Conservation (phyloP, 2,113 vertebrate species). For the Alaudala cheleensis region DNA sequence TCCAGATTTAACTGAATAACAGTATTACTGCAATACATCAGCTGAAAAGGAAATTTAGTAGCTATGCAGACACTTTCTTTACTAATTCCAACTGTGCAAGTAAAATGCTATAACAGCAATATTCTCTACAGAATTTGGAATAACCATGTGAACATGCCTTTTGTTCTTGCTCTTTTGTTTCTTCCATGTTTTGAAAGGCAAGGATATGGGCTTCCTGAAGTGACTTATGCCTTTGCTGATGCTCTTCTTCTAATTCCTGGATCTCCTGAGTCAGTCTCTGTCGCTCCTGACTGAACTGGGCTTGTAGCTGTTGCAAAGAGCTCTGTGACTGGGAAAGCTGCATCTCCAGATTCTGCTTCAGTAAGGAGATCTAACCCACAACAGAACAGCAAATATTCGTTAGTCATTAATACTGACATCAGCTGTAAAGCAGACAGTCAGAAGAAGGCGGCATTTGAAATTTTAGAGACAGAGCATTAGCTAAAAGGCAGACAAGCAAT, state of each 20-base stretch:
- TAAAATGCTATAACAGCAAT: not conserved
- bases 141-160: conserved; percentile 74
- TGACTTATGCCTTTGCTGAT: conserved; percentile 89
- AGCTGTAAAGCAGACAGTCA: not conserved
- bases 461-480: not conserved
- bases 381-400: conserved; percentile 38
- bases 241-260: conserved; percentile 91
- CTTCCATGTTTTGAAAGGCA: conserved; percentile 90
- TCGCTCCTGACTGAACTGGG: conserved; percentile 93
- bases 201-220: conserved; percentile 91
- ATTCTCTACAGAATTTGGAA: not conserved
- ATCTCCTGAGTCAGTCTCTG: conserved; percentile 94
- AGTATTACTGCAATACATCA: not conserved
- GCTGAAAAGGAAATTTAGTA: not conserved
- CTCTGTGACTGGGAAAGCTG: conserved; percentile 97
- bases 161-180: conserved; percentile 87
- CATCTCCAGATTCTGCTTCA: conserved; percentile 98
- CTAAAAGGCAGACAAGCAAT: conserved; percentile 5
- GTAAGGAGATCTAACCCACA: conserved; percentile 86
- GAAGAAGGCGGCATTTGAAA: not conserved
- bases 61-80: not conserved
- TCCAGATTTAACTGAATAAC: not conserved
- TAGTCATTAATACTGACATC: not conserved
- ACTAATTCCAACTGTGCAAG: not conserved
- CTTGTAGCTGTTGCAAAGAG: conserved; percentile 94